Evolutionary conservation across 2,797 vertebrate species (phyloP), one percentile per base, ranked within the genome.

Genomic region (Neopelma chrysocephalum): DNA sequence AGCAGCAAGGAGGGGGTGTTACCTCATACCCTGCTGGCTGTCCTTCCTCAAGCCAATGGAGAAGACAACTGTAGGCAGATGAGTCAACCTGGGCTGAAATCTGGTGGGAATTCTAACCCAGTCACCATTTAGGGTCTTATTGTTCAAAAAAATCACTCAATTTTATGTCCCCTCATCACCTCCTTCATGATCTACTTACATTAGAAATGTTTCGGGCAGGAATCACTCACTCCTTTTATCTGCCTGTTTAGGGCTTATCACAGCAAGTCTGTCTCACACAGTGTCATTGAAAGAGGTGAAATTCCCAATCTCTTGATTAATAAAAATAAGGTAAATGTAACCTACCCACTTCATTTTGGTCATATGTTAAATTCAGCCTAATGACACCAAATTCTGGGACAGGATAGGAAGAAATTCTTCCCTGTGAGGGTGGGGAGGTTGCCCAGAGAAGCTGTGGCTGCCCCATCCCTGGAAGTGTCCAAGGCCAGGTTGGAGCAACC

Each of bases 351-450:
- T 23, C 1, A 10, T 12, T 34, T 36, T 25, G 34, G 16, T 32
- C 34, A 48, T 29, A 17, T 61, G 21, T 40, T 18, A 68, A 56
- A 9, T 82, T 38, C 14, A 80, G 32, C 26, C 8, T 34, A 64
- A 45, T 15, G 17, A 19, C 45, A 36, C 14, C 40, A 23, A 80
- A 51, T 80, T 62, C 48, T 31, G 16, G 19, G 26, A 13, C 40
- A 66, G n/a, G 15, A 64, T 36, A 62, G 42, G 15, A 57, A n/a
- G 27, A 12, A 70, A 82, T 50, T 10, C 0, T 43, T 57, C 23
- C 19, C n/a, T 50, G 6, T 3, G 5, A 76, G 42, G 48, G 26
- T 10, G 34, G 2, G 0, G 0, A 50, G 6, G 32, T 0, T 77
- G 3, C 5, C 10, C 32, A 43, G 56, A 29, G 36, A 3, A 62